Conservation (phyloP, 2,113 vertebrate species). For the Diphyllodes magnificus region DNA sequence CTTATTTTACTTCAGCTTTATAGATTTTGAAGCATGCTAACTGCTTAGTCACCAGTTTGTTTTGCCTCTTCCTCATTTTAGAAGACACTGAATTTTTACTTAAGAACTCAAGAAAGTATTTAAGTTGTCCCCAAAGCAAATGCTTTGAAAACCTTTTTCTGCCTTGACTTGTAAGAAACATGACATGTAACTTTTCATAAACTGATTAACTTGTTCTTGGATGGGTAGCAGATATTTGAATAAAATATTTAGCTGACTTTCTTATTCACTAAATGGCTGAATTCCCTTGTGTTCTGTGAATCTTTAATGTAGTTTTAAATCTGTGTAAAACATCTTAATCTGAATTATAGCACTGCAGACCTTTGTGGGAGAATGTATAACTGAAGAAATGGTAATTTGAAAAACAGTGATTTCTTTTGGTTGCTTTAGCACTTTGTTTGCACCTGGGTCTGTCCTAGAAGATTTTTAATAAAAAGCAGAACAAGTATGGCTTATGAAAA, state of each 20-base stretch:
- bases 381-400: not conserved
- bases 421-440: not conserved
- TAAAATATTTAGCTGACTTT: not conserved
- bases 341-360: not conserved
- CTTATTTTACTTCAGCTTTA: not conserved
- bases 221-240: not conserved
- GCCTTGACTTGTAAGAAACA: not conserved
- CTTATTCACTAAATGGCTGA: not conserved
- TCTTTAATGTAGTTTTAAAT: not conserved
- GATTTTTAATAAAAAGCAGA: not conserved
- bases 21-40: not conserved
- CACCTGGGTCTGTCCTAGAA: not conserved
- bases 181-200: not conserved
- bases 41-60: not conserved
- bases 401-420: not conserved
- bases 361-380: not conserved
- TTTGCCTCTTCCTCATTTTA: not conserved
- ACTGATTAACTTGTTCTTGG: not conserved
- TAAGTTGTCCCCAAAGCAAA: not conserved
- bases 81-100: not conserved
- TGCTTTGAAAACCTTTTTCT: not conserved
- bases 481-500: not conserved
- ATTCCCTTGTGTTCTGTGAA: not conserved
- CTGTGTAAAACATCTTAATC: not conserved
- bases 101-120: not conserved